Base-by-base conservation (phyloP, 1,140 invertebrate genomes). In the Globodera ellingtonae region DNA sequence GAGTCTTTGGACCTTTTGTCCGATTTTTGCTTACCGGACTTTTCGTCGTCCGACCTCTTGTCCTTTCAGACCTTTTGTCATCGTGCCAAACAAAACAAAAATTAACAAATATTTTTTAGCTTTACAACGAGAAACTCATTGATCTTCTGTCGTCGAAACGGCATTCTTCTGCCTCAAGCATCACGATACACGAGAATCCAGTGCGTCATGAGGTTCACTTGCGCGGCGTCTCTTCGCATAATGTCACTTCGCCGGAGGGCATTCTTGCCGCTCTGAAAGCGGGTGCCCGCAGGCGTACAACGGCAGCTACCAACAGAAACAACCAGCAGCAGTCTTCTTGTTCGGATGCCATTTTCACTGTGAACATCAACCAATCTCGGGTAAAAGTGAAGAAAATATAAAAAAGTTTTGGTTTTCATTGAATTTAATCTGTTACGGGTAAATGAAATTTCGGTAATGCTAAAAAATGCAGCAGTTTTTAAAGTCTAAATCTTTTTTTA, bases 261-360 rank as follows among this genome's bases (percentile, higher is more conserved):
- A 86, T 89, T 6, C 24, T 88, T 72, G 81, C 86, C 50, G 81
- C 79, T n/a, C 86, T 88, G 9, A 78, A 83, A 75, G 81, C 81
- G 4, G 87, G 87, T 13, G 78, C 87, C 24, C 47, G 88, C 3
- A 87, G 85, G 67, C 81, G 88, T 47, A 86, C 89, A 10, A 86
- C 86, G 3, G 94, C 94, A 59, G 90, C 93, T 13, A 97, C 98
- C 90, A 94, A 95, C 80, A 98, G 98, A 96, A 98, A 98, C 90
- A 93, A 95, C 35, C 35, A 35, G 35, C 35, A 35, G 76, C 93
- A 95, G 89, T 97, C 95, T 0, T 97, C 95, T 72, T 92, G 96
- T 82, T 97, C 95, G 84, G 96, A 98, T 90, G 96, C 96, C 0
- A 94, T 98, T 72, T 92, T 98, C 59, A 95, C 94, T 13, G 52